phyloP scores from a whole-genome alignment of 2,113 vertebrate species.

The Thamnaconus septentrionalis region DNA sequence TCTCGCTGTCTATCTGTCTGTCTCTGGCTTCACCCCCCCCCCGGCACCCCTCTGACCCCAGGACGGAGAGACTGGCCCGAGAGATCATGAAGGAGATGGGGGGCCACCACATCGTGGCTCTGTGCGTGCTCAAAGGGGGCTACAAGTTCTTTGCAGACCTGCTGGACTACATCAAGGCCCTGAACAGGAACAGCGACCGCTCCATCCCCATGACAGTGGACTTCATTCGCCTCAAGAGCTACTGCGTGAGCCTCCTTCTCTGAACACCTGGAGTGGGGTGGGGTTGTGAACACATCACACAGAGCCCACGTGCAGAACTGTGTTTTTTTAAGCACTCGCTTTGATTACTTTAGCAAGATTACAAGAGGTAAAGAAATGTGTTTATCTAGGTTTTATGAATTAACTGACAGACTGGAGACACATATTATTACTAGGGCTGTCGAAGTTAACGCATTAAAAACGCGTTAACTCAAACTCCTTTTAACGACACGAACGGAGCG shows the following conservation, averaged over 20 bases:
- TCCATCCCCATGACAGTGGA: conserved; percentile 99
- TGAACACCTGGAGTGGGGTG: background rate
- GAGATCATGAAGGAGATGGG: conserved; percentile 99
- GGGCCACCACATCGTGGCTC: conserved; percentile 94
- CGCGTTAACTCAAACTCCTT: no score
- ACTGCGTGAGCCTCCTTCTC: conserved; percentile 83
- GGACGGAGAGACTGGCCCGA: conserved; percentile 93
- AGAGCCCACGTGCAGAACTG: no score
- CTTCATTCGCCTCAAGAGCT: conserved; percentile 99
- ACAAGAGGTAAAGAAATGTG: no score
- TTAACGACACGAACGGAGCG: no score
- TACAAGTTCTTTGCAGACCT: conserved; percentile 99
- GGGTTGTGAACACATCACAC: no score
- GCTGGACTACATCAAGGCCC: conserved; percentile 96
- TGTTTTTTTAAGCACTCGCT: no score
- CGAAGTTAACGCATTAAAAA: no score
- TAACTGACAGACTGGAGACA: no score
- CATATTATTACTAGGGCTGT: no score
- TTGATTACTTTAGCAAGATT: no score
- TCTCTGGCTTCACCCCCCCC: background rate
- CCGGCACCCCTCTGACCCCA: conserved; percentile 54
- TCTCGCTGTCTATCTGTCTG: background rate
- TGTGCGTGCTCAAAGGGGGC: conserved; percentile 97
- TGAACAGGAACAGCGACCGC: conserved; percentile 96
- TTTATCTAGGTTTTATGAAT: no score